phyloP scores from a whole-genome alignment of 1,140 invertebrate species.

The Heliconius congener region DNA sequence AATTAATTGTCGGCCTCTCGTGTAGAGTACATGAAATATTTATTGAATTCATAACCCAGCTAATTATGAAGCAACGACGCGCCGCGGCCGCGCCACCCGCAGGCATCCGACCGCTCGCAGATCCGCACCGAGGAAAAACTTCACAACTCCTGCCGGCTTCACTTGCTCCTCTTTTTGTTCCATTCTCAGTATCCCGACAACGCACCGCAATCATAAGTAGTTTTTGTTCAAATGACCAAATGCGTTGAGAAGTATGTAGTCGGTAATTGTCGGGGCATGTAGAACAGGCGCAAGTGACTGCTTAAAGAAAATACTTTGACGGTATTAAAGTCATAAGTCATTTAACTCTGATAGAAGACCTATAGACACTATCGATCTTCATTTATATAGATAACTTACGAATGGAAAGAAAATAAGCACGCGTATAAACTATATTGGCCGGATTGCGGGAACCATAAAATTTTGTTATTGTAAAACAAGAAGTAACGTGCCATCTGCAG shows the following conservation, averaged over 20 bases:
- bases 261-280: constrained; percentile 44
- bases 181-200: constrained; percentile 46
- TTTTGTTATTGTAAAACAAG: constrained; percentile 61
- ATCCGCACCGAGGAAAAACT: constrained; percentile 56
- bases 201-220: constrained; percentile 56
- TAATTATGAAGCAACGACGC: constrained; percentile 72
- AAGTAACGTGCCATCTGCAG: constrained; percentile 60
- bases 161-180: constrained; percentile 53
- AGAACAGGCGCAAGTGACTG: constrained; percentile 28
- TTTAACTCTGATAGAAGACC: constrained; percentile 26
- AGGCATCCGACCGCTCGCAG: constrained; percentile 48
- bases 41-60: constrained; percentile 78
- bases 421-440: constrained; percentile 33
- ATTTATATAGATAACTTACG: constrained; percentile 40
- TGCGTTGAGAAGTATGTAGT: constrained; percentile 48
- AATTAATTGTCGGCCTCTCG: constrained; percentile 76
- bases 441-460: constrained; percentile 58
- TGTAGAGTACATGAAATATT: constrained; percentile 74
- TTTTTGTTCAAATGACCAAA: constrained; percentile 57
- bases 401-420: constrained; percentile 45
- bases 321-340: constrained; percentile 38
- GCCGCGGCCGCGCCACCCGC: constrained; percentile 68
- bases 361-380: constrained; percentile 33
- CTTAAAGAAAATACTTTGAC: constrained; percentile 40
- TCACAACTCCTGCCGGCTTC: constrained; percentile 54